Evolutionary conservation across 2,888 invertebrate genomes (phyloP).

Genomic region (Heliconius ethilla): DNA sequence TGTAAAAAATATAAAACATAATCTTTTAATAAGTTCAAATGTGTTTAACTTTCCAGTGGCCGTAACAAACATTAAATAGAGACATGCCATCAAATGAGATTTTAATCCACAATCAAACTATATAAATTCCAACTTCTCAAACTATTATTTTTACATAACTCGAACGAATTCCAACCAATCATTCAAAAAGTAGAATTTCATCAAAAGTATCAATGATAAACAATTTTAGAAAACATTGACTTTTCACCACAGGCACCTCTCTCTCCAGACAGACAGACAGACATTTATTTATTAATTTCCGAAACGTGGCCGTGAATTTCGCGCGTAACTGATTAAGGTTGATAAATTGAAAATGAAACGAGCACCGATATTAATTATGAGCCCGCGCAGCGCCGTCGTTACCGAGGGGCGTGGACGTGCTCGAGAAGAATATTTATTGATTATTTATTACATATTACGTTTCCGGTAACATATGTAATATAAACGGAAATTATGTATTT

Average conservation of each 20-base stretch:
- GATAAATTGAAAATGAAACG: slow-evolving; percentile 43
- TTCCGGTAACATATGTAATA: slow-evolving; percentile 26
- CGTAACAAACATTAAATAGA: neutral
- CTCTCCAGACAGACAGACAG: slow-evolving; percentile 14
- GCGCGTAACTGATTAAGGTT: slow-evolving; percentile 33
- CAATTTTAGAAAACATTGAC: slow-evolving; percentile 15
- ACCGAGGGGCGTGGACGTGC: slow-evolving; percentile 28
- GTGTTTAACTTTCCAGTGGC: neutral
- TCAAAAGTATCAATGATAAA: neutral
- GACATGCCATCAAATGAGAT: neutral
- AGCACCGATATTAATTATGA: slow-evolving; percentile 40
- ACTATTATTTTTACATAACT: neutral
- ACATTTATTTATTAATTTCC: slow-evolving; percentile 20
- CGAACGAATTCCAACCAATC: neutral
- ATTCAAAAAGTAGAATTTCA: neutral
- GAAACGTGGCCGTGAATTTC: slow-evolving; percentile 34
- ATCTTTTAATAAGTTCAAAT: neutral
- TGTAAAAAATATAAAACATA: no score
- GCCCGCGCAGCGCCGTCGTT: slow-evolving; percentile 38
- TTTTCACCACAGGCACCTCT: slow-evolving; percentile 8
- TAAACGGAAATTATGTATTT: neutral
- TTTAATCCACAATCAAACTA: neutral
- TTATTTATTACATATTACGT: slow-evolving; percentile 6
- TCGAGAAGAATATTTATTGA: slow-evolving; percentile 36
- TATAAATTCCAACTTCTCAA: neutral